Evolutionary conservation across 1,140 invertebrate genomes (phyloP).

Genomic region (Amyelois transitella): DNA sequence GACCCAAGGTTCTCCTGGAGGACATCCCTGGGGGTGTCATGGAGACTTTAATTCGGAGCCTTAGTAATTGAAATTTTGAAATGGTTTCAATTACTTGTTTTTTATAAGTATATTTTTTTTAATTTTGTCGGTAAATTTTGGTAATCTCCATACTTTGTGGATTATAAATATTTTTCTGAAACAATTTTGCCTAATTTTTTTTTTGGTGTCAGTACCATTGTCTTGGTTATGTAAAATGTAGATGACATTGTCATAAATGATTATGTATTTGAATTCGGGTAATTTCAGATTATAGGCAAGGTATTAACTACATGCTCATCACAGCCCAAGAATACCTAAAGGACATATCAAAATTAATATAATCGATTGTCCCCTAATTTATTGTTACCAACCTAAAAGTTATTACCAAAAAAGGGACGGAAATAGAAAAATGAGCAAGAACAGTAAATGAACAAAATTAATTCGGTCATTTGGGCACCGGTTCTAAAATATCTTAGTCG

Average conservation of each 20-base stretch:
- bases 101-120: too few species aligned
- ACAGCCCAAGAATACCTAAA: conserved; percentile 60
- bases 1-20: too few species aligned
- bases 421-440: conserved; percentile 58
- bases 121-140: too few species aligned
- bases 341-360: conserved; percentile 35
- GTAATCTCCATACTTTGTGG: too few species aligned
- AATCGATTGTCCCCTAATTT: conserved; percentile 6
- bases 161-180: too few species aligned
- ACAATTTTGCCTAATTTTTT: too few species aligned
- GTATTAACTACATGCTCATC: conserved; percentile 39
- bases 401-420: conserved; percentile 41
- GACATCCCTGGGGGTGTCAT: too few species aligned
- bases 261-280: background rate
- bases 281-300: conserved; percentile 1
- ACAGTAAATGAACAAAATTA: conserved; percentile 20
- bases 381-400: conserved; percentile 18
- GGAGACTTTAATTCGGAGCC: too few species aligned
- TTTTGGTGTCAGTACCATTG: too few species aligned
- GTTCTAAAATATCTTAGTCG: conserved; percentile 15
- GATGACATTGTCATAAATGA: background rate
- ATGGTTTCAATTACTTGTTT: too few species aligned
- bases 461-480: conserved; percentile 1
- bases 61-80: too few species aligned
- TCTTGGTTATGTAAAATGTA: too few species aligned